Base-by-base conservation (phyloP, 2,113 vertebrate species). In the Forbesichthys papilliferus region DNA sequence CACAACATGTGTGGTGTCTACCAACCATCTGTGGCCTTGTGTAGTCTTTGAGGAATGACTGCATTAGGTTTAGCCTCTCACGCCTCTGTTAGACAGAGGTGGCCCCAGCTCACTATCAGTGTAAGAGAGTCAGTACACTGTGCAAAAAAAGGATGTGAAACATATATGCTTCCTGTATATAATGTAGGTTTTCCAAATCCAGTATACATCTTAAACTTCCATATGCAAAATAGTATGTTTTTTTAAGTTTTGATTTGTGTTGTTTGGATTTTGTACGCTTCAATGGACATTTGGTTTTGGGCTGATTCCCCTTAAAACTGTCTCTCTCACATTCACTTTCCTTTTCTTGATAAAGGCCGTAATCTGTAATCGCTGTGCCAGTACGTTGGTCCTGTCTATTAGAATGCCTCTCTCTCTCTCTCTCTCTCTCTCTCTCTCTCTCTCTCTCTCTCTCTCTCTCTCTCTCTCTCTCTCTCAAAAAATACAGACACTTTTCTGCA, bases 221-320 rank as follows among this genome's bases (percentile, higher is more conserved):
- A 52, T 51, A 80, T 83, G 73, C 74, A 85, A 79, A 87, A 61
- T 54, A 13, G 18, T 42, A 63, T 7, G 46, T 34, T 1, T 51
- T 72, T 56, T 51, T 64, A 53, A 64, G 12, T 69, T 47, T 67
- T 74, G 12, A 27, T 27, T 27, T 27, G 27, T 27, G 27, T 27
- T 27, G 27, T 27, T 27, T 27, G 27, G 27, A 27, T 27, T 27
- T 66, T 66, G 5, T 61, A 80, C 48, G 77, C 74, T 83, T 83
- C 70, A 75, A 13, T 70, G 60, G 33, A 64, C 69, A 73, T 82
- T 83, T 33, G 66, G 74, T 87, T 73, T 87, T 76, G 71, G 75
- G 69, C 11, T 69, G 46, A 20, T 20, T 71, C 18, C 56, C 64
- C 4, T 64, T 18, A 3, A 5, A 20, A 52, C 47, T 68, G 11